phyloP scores from a whole-genome alignment of 23 tunicate species.

The Ciona savignyi region DNA sequence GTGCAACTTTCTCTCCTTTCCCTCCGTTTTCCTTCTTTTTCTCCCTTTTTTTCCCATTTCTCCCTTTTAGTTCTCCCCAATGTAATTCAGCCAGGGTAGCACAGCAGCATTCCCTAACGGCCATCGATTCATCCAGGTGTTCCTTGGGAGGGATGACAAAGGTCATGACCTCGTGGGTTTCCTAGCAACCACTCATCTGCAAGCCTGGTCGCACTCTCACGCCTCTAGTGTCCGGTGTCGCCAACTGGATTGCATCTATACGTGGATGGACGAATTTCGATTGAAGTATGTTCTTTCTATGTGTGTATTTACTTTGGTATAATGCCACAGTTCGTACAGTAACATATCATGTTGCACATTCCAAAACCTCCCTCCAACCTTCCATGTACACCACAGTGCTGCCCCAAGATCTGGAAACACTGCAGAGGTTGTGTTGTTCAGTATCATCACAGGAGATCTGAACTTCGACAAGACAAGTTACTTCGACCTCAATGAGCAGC shows the following conservation, averaged over 20 bases:
- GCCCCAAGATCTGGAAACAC: background rate
- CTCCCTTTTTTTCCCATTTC: too few relatives aligned
- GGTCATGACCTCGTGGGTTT: constrained; percentile 39
- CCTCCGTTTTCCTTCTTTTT: too few relatives aligned
- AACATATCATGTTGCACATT: background rate
- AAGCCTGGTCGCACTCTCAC: constrained; percentile 61
- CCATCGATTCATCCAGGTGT: too few relatives aligned
- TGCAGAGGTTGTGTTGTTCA: constrained; percentile 48
- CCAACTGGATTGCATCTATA: constrained; percentile 42
- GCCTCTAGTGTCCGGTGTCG: constrained; percentile 73
- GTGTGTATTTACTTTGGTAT: background rate
- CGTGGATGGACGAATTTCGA: constrained; percentile 67
- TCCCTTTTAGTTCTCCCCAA: too few relatives aligned
- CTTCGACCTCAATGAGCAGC: constrained; percentile 60
- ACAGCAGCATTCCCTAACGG: too few relatives aligned
- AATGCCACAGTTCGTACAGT: too few relatives aligned
- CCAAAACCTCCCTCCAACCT: background rate
- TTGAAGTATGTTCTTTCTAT: constrained; percentile 31
- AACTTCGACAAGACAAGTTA: constrained; percentile 72
- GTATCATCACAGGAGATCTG: constrained; percentile 76
- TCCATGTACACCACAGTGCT: background rate
- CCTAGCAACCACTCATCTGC: constrained; percentile 74
- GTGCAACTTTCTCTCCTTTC: too few relatives aligned
- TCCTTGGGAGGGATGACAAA: constrained; percentile 28
- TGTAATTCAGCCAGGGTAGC: too few relatives aligned